Evolutionary conservation across 2,888 invertebrate genomes (phyloP), one percentile per base, ranked within the genome.

Genomic region (Choreutis nemorana): DNA sequence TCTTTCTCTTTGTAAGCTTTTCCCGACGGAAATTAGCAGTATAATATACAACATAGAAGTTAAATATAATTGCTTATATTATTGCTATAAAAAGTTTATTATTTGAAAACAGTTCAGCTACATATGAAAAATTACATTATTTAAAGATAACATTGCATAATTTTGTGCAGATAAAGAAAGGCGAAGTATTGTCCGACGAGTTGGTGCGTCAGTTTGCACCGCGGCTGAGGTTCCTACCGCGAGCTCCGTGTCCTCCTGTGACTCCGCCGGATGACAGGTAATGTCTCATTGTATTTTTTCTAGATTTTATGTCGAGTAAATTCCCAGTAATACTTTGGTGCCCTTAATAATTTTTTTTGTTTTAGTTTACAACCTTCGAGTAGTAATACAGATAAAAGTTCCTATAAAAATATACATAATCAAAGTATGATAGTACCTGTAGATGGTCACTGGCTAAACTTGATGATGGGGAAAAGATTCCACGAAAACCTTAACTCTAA

Each of bases 381-480:
- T 55, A 78, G 77, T 58, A 77, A 75, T 54, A 58, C 45, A 35
- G 70, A 67, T 37, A 71, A 72, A 63, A 71, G 72, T 73, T 75
- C 77, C 71, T 77, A 71, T 62, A 71, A 59, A 55, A 59, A 50
- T 44, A 51, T 62, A 37, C 58, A 52, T 45, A 68, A 72, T 41
- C 54, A 61, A 34, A 14, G 12, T 6, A 80, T 79, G 79, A 79
- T 82, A 33, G 80, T 83, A 15, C 80, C 81, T 2, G 70, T 81
- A 3, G 83, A 84, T 46, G 66, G 75, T 12, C 79, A 81, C 51
- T 83, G 84, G 83, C 54, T 81, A 33, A 82, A 81, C 41, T 54
- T 84, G 21, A 84, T 85, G 84, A 83, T 81, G 80, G 85, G 85
- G 28, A 79, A 81, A 39, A 68, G 82, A 25, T 85, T 85, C 58